phyloP scores from a whole-genome alignment of 2,888 invertebrate genomes.

The Syrista parreyssii region DNA sequence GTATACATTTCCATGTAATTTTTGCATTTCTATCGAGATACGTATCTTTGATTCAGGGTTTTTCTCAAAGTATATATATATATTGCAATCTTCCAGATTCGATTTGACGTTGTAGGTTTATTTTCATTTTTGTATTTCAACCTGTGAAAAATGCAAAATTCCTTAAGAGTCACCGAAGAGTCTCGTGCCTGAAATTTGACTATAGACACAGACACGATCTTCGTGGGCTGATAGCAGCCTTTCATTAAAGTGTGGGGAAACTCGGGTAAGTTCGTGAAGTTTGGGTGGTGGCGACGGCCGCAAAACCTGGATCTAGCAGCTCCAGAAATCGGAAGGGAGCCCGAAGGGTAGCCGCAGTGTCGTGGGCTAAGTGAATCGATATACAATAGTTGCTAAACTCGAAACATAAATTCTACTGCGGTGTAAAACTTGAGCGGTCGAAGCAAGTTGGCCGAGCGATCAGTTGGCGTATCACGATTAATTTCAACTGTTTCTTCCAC shows the following conservation, averaged over 20 bases:
- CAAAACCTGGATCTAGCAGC: neutral
- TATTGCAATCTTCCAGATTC: neutral
- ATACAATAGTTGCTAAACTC: conserved; percentile 36
- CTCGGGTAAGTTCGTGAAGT: neutral
- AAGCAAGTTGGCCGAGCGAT: neutral
- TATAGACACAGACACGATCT: neutral
- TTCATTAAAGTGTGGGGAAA: neutral
- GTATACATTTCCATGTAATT: neutral
- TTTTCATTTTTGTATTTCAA: neutral
- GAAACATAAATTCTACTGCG: conserved; percentile 33
- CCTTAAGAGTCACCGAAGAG: neutral
- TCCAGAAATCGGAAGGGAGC: neutral
- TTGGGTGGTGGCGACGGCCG: neutral
- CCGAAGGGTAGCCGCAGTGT: neutral
- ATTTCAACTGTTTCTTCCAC: conserved; percentile 1
- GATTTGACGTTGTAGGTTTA: neutral
- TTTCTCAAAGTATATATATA: neutral
- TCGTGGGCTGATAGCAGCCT: neutral
- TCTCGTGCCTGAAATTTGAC: neutral
- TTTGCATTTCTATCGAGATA: neutral
- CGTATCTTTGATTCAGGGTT: neutral
- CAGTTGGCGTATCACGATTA: conserved; percentile 6
- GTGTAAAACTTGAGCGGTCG: conserved; percentile 8
- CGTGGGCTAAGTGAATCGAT: conserved; percentile 22
- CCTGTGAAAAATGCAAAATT: neutral